Conservation (phyloP, 2,113 vertebrate species). For the Rhynchomys soricoides region DNA sequence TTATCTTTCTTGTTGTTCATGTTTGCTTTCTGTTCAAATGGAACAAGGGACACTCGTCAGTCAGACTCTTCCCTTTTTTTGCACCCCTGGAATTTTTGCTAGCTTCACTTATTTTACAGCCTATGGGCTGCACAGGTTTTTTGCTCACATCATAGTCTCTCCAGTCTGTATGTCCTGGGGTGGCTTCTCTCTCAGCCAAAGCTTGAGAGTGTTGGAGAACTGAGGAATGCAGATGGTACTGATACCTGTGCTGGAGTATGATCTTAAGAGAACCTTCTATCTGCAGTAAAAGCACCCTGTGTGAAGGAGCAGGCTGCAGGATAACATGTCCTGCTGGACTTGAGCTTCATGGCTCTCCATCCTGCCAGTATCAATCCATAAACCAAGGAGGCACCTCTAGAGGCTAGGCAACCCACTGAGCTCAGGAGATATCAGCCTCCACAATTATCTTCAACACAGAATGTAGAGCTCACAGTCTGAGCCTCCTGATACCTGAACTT, state of each 20-base stretch:
- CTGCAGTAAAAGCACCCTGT: not conserved
- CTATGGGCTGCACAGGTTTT: not conserved
- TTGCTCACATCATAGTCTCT: not conserved
- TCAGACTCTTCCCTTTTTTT: too few relatives aligned
- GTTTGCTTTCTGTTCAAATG: not conserved
- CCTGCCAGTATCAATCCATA: not conserved
- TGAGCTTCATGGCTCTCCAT: not conserved
- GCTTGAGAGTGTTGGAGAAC: not conserved
- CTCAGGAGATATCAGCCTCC: not conserved
- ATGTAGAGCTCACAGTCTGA: not conserved
- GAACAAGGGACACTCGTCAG: too few relatives aligned
- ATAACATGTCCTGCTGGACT: not conserved
- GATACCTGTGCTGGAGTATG: not conserved
- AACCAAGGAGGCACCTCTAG: too few relatives aligned
- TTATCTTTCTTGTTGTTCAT: not conserved
- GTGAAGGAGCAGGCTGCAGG: not conserved
- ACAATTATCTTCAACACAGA: not conserved
- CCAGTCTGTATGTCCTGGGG: not conserved
- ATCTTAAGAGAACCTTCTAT: not conserved
- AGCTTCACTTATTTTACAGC: not conserved
- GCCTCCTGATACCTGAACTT: not conserved
- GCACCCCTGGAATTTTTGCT: not conserved
- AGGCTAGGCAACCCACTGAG: not conserved
- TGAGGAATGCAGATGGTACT: not conserved
- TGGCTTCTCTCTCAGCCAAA: not conserved